Evolutionary conservation across 2,113 vertebrate species (phyloP), one percentile per base, ranked within the genome.

Genomic region (Sinocyclocheilus grahami): DNA sequence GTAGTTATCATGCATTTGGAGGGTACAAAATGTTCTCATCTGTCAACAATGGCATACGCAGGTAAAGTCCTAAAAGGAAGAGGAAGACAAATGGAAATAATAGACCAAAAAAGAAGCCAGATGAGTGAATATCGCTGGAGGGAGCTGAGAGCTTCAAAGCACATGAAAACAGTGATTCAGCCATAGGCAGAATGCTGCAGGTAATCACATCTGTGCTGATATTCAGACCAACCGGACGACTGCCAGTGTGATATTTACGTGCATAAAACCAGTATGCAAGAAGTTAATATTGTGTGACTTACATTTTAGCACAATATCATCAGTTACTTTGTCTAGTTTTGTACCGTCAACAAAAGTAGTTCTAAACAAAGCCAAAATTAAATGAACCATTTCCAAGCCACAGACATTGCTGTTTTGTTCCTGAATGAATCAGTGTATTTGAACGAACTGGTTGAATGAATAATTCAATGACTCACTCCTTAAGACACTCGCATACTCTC

Each of bases 171-270:
- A 75, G 33, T 39, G 11, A n/a, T 46, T 75, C 72, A 75, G 9
- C 72, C 42, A 20, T 14, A 46, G 39, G 39, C 37, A 46, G 22
- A 42, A 22, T 46, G 11, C 72, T 39, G 39, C 39, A 75, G 72
- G 72, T 75, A 75, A 46, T 72, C 69, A 46, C 72, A 75, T 75
- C 72, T 75, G 39, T 75, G 72, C 72, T 74, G 22, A 46, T 46
- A 14, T 24, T 75, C 10, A 71, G 33, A 74, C 69, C 16, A 22
- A 22, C 18, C 1, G 58, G 8, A 62, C 0, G 58, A 62, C 3
- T 60, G 20, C 7, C 58, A 22, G 58, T 60, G 20, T 60, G 58
- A 72, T 22, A 22, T 72, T 22, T 4, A 72, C 22, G 18, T 72
- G 16, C 37, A 37, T 20, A 71, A 71, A 71, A 20, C 67, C 67